These are phyloP conservation scores for Podabrus alpinus DNA, from an alignment of 2,888 invertebrate genomes.

Conservation along the genomic window DNA sequence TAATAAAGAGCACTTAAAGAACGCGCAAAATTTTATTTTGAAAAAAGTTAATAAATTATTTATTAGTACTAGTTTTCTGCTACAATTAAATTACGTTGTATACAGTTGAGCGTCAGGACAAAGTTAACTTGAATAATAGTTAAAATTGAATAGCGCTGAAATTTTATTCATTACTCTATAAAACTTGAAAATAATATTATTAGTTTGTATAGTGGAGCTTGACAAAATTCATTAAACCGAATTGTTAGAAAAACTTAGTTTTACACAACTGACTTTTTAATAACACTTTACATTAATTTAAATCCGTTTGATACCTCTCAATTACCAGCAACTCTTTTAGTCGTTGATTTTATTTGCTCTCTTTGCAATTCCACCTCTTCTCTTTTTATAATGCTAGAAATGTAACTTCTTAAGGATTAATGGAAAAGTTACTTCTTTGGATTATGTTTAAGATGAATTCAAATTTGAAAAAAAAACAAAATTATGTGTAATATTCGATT, in stretches of 20 bases:
- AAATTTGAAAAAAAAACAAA: too few relatives aligned
- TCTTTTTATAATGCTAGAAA: background rate
- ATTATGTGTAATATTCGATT: too few relatives aligned
- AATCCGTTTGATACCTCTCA: constrained; percentile 21
- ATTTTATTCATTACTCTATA: background rate
- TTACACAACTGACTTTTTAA: constrained; percentile 11
- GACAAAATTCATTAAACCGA: constrained; percentile 19
- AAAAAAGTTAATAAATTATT: background rate
- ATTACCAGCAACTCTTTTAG: constrained; percentile 16
- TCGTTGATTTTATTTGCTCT: constrained; percentile 12
- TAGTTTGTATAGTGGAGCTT: background rate
- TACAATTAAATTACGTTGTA: background rate
- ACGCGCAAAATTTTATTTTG: background rate
- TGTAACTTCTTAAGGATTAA: background rate
- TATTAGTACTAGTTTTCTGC: background rate
- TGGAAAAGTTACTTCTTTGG: too few relatives aligned
- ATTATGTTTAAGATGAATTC: too few relatives aligned
- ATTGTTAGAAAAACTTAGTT: constrained; percentile 9
- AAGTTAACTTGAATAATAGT: background rate
- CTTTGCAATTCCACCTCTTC: constrained; percentile 10
- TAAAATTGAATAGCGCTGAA: background rate
- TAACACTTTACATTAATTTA: constrained; percentile 13
- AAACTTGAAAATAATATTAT: background rate
- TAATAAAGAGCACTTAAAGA: background rate
- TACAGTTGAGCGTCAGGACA: background rate